Conservation (phyloP, 1,140 invertebrate genomes). For the Harpegnathos saltator region DNA sequence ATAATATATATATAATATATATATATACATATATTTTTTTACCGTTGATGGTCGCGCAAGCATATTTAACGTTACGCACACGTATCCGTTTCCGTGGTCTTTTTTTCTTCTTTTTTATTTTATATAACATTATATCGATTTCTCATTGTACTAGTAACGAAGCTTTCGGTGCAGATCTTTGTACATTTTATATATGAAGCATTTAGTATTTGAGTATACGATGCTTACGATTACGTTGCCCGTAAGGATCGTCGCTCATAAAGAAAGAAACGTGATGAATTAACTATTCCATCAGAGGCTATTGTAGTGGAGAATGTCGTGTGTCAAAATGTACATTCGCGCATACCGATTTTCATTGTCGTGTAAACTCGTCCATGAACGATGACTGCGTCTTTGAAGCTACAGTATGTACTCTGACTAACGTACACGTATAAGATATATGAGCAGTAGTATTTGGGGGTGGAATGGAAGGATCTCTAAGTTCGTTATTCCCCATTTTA, state of each 20-base stretch:
- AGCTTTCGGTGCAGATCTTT: constrained; percentile 57
- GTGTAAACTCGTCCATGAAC: constrained; percentile 17
- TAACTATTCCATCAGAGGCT: constrained; percentile 2
- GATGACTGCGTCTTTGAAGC: constrained; percentile 29
- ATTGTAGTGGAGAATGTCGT: not conserved
- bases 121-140: not conserved
- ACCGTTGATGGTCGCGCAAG: constrained; percentile 36
- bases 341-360: not conserved
- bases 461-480: constrained; percentile 43
- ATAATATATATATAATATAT: constrained; percentile 11
- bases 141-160: constrained; percentile 23
- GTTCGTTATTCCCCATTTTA: constrained; percentile 59
- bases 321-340: not conserved
- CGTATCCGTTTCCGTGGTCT: constrained; percentile 30
- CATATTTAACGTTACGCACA: constrained; percentile 45
- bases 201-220: constrained; percentile 49
- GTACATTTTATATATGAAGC: constrained; percentile 57
- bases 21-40: constrained; percentile 64
- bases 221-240: constrained; percentile 22
- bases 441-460: constrained; percentile 41
- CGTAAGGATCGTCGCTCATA: not conserved
- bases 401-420: constrained; percentile 36
- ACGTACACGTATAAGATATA: constrained; percentile 59
- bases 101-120: constrained; percentile 7
- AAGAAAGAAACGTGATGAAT: constrained; percentile 3